phyloP scores from a whole-genome alignment of 2,797 vertebrate species.

The Valencia hispanica region DNA sequence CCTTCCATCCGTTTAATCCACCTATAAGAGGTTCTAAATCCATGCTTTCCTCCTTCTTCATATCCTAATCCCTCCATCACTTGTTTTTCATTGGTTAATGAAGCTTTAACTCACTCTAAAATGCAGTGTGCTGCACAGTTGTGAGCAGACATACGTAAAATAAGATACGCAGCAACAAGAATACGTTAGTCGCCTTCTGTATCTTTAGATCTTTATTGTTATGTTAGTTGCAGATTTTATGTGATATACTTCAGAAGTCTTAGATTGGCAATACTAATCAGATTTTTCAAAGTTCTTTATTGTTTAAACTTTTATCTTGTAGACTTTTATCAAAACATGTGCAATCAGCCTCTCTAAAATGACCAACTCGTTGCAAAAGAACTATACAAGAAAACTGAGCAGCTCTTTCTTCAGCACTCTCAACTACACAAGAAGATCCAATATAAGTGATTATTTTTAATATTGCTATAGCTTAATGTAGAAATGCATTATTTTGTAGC shows the following conservation, averaged over 20 bases:
- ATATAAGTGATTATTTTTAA: not conserved
- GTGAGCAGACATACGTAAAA: not conserved
- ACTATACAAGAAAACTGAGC: not conserved
- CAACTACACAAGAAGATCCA: not conserved
- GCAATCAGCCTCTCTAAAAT: too few relatives aligned
- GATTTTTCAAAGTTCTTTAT: not conserved
- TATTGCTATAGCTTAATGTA: not conserved
- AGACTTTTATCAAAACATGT: not conserved
- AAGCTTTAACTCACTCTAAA: constrained; percentile 20
- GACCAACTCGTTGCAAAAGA: too few relatives aligned
- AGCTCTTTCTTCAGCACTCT: not conserved
- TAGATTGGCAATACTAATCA: not conserved
- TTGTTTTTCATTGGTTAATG: constrained; percentile 25
- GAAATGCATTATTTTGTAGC: not conserved
- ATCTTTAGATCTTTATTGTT: not conserved
- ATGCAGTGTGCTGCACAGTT: constrained; percentile 6
- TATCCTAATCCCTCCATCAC: constrained; percentile 47
- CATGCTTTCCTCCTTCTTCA: constrained; percentile 14
- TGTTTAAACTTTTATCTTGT: not conserved
- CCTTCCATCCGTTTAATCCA: constrained; percentile 25
- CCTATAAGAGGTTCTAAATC: constrained; percentile 26
- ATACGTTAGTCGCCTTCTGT: not conserved
- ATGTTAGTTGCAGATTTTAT: not conserved
- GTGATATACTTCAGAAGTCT: not conserved
- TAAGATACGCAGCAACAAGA: not conserved